These are phyloP conservation scores for Zonitis immaculata DNA, from an alignment of 2,888 invertebrate species.

Conservation along the genomic window DNA sequence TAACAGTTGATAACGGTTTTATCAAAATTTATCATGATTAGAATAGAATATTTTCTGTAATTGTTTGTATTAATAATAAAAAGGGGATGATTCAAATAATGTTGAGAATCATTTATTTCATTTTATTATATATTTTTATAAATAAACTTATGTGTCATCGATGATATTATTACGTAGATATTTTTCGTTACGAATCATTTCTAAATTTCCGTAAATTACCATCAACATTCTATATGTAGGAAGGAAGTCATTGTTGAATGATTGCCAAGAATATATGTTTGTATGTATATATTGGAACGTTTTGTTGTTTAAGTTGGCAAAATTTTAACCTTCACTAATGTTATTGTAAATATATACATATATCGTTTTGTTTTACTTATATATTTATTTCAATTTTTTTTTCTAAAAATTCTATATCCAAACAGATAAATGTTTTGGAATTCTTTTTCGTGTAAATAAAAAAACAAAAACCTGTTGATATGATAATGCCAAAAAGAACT, in stretches of 20 bases:
- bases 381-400: not conserved
- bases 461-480: too few relatives aligned
- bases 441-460: not conserved
- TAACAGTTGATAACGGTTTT: not conserved
- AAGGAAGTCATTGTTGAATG: conserved; percentile 31
- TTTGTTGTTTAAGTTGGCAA: not conserved
- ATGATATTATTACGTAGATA: not conserved
- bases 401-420: not conserved
- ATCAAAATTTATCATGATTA: too few relatives aligned
- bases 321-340: not conserved
- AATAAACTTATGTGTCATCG: not conserved
- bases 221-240: conserved; percentile 20
- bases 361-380: too few relatives aligned
- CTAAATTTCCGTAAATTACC: not conserved
- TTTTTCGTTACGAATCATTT: not conserved
- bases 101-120: too few relatives aligned
- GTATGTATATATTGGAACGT: conserved; percentile 4
- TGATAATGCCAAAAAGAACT: too few relatives aligned
- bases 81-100: too few relatives aligned
- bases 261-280: conserved; percentile 32
- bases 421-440: too few relatives aligned
- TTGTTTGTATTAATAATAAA: too few relatives aligned
- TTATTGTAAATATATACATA: too few relatives aligned
- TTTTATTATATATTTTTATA: not conserved
- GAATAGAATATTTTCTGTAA: too few relatives aligned